Conservation (phyloP, 2,888 invertebrate species). For the Stegophylla sp. region DNA sequence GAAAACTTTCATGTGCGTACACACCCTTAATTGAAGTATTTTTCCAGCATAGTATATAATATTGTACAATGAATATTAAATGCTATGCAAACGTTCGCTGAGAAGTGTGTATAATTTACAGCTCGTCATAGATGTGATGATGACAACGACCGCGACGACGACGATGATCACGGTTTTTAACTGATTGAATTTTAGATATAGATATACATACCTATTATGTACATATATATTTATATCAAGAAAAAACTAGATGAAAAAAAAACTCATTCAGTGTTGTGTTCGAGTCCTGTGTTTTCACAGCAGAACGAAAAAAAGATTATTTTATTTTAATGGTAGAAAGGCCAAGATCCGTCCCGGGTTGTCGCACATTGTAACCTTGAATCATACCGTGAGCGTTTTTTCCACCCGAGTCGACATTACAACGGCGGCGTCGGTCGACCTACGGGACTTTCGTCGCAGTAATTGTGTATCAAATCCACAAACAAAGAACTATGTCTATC, state of each 20-base stretch:
- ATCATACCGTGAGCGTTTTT: constrained; percentile 58
- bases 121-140: not conserved
- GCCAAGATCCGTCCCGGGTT: constrained; percentile 59
- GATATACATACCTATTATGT: constrained; percentile 1
- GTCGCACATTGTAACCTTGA: constrained; percentile 57
- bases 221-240: not conserved
- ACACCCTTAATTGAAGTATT: no score
- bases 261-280: constrained; percentile 28
- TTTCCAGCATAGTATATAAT: no score
- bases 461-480: constrained; percentile 52
- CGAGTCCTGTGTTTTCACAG: constrained; percentile 47
- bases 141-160: not conserved
- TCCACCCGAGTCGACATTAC: constrained; percentile 32
- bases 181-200: constrained; percentile 31
- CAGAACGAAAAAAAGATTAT: constrained; percentile 55
- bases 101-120: not conserved
- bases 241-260: constrained; percentile 27
- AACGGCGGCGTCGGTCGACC: constrained; percentile 19
- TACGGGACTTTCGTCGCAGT: constrained; percentile 51
- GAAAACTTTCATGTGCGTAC: no score
- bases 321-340: constrained; percentile 57
- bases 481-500: constrained; percentile 40
- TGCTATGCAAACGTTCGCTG: not conserved
- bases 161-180: constrained; percentile 10
- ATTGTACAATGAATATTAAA: not conserved